Evolutionary conservation across 2,888 invertebrate species (phyloP), one percentile per base, ranked within the genome.

Genomic region (Lithophane leautieri): DNA sequence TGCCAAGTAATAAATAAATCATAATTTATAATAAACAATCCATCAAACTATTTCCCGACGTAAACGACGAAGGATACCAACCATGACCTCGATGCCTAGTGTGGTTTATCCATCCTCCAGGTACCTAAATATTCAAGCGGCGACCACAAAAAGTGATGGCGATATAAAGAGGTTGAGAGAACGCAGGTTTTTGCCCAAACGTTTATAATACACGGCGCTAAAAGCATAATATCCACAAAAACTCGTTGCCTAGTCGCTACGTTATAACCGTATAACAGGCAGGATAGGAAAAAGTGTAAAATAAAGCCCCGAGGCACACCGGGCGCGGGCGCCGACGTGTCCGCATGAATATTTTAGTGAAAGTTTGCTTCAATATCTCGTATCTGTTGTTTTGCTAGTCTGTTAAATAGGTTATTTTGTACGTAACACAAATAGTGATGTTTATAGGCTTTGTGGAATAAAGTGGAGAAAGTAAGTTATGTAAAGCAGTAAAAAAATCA

Each of bases 141-240:
- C 70, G 60, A 70, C 73, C 85, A 85, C 84, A 88, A 86, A 88
- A 88, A 88, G 78, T 74, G 84, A 89, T 86, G 83, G 82, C 81
- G 76, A 86, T 89, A 88, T 90, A 92, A 92, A 91, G 89, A 89
- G 90, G 88, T 90, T 87, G 66, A 68, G 81, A 82, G 84, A 79
- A 86, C 82, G 86, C 83, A 85, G 87, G 90, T 92, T 93, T 94
- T 92, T 82, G 68, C 67, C 91, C 91, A 89, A 92, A 91, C 94
- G 93, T 90, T 93, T 91, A 93, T 94, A 93, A 93, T 94, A 93
- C 92, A 90, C 90, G 92, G 90, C 88, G 93, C 92, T 95, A 94
- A 94, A 94, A 94, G 93, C 94, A 95, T 95, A 93, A 94, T 95
- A 93, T 92, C 90, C 91, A 90, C 94, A 95, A 95, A 95, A 95